phyloP scores from a whole-genome alignment of 2,888 invertebrate genomes.

The Ischnus inquisitorius region DNA sequence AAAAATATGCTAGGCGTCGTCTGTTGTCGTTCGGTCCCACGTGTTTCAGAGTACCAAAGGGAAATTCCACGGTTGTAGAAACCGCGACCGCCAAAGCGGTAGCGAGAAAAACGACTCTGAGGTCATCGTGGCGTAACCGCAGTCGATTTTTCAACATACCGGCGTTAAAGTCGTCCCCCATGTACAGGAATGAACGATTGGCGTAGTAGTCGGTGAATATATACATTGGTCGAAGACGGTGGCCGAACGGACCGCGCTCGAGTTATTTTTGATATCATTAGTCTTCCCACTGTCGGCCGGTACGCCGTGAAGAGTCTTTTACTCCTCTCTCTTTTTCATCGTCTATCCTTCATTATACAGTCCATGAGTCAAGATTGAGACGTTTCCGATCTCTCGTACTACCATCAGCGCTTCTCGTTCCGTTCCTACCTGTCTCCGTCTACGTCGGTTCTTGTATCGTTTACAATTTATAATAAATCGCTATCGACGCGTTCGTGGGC shows the following conservation, averaged over 20 bases:
- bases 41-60: slow-evolving; percentile 49
- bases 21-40: slow-evolving; percentile 20
- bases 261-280: slow-evolving; percentile 69
- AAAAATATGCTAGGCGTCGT: background rate
- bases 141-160: slow-evolving; percentile 61
- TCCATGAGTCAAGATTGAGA: slow-evolving; percentile 64
- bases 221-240: slow-evolving; percentile 40
- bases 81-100: slow-evolving; percentile 28
- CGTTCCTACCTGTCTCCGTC: slow-evolving; percentile 29
- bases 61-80: slow-evolving; percentile 49
- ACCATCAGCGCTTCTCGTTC: slow-evolving; percentile 9
- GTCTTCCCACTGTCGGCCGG: slow-evolving; percentile 62
- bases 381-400: slow-evolving; percentile 53
- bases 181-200: slow-evolving; percentile 11
- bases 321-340: slow-evolving; percentile 21
- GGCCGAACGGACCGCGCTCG: slow-evolving; percentile 50
- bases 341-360: slow-evolving; percentile 56
- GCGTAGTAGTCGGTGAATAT: background rate
- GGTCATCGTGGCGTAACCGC: slow-evolving; percentile 63
- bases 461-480: slow-evolving; percentile 67
- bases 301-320: slow-evolving; percentile 25
- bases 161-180: slow-evolving; percentile 30
- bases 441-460: slow-evolving; percentile 58
- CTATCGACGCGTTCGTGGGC: slow-evolving; percentile 58
- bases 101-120: slow-evolving; percentile 60